These are phyloP conservation scores for Platycheirus rosarum DNA, from an alignment of 2,888 invertebrate species.

Conservation along the genomic window DNA sequence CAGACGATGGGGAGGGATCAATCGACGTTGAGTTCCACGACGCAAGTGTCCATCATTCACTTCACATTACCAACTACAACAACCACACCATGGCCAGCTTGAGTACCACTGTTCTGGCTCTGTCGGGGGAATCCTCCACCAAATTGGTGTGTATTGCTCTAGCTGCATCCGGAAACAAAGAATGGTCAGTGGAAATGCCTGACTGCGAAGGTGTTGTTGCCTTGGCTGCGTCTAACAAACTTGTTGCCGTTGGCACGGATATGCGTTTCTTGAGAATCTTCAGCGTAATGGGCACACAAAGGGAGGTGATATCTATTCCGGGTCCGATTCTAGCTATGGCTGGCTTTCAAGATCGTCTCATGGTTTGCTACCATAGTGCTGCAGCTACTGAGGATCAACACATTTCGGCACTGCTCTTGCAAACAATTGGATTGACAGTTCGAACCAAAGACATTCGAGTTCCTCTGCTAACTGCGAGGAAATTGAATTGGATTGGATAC, in stretches of 20 bases:
- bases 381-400: conserved; percentile 84
- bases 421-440: conserved; percentile 83
- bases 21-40: conserved; percentile 99
- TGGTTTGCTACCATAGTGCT: conserved; percentile 87
- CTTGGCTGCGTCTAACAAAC: conserved; percentile 86
- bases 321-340: conserved; percentile 89
- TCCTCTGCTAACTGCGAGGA: conserved; percentile 86
- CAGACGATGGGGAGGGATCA: conserved; percentile 88
- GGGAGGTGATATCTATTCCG: conserved; percentile 87
- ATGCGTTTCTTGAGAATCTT: conserved; percentile 91
- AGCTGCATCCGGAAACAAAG: conserved; percentile 88
- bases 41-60: conserved; percentile 92
- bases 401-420: conserved; percentile 84
- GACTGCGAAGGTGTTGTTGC: conserved; percentile 90
- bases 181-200: conserved; percentile 92
- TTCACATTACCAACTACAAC: conserved; percentile 93
- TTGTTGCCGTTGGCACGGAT: conserved; percentile 91
- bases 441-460: conserved; percentile 84
- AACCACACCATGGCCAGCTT: conserved; percentile 95
- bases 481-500: conserved; percentile 90
- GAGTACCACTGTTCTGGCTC: conserved; percentile 89
- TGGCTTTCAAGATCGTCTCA: conserved; percentile 85
- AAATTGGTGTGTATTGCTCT: conserved; percentile 90
- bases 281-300: conserved; percentile 93
- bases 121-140: conserved; percentile 88